A percentile compares a stretch with the other conserved stretches of the same genome.
These are phyloP conservation scores for Drosophila buzzatii DNA, from an alignment of 2,888 invertebrate species.

Conservation along the genomic window DNA sequence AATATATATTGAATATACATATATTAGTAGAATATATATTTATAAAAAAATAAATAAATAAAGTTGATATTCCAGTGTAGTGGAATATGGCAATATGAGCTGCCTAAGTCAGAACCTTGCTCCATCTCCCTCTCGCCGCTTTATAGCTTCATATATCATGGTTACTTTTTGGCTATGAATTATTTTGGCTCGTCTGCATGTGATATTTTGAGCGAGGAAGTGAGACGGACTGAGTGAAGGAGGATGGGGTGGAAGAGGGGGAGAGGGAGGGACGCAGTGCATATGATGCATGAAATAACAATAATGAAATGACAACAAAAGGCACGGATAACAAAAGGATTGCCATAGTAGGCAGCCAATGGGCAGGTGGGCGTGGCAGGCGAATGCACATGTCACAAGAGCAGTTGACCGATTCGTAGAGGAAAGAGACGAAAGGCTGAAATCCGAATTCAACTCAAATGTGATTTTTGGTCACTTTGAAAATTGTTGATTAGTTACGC, in stretches of 20 bases:
- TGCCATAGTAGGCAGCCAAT: constrained; percentile 16
- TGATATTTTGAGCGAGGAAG: constrained; percentile 73
- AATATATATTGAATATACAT: neutral
- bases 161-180: constrained; percentile 64
- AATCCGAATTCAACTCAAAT: constrained; percentile 65
- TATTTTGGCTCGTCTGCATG: constrained; percentile 68
- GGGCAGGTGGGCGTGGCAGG: constrained; percentile 9
- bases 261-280: neutral
- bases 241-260: neutral
- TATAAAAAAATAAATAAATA: constrained; percentile 24
- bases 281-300: constrained; percentile 80
- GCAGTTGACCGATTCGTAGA: constrained; percentile 52
- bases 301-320: constrained; percentile 80
- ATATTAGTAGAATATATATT: neutral
- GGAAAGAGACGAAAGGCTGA: neutral
- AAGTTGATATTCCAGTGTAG: constrained; percentile 72
- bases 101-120: constrained; percentile 8
- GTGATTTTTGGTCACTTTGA: constrained; percentile 78
- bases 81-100: constrained; percentile 61
- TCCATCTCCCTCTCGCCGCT: neutral
- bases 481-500: constrained; percentile 78
- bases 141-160: constrained; percentile 37
- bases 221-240: constrained; percentile 18
- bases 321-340: constrained; percentile 76
- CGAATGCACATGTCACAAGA: constrained; percentile 46